Evolutionary conservation across 35 echinoderm and acorn worm genomes (phyloP).

Genomic region (Acanthaster planci): DNA sequence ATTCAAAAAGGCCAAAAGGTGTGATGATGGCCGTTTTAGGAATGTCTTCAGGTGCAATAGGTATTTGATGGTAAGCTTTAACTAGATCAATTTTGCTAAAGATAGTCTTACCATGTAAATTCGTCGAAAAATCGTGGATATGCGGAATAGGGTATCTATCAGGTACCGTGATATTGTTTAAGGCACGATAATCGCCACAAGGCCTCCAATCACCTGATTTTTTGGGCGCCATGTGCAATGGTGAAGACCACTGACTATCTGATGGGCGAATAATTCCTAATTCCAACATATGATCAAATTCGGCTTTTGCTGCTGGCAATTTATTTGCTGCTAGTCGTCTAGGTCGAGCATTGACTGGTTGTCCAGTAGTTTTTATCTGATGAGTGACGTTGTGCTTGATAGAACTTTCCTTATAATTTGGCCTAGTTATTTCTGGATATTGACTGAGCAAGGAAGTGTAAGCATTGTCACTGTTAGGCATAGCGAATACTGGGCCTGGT

Average conservation of each 20-base stretch:
- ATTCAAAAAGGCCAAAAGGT: no score
- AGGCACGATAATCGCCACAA: conserved; percentile 48
- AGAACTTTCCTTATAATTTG: no score
- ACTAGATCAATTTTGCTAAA: conserved; percentile 57
- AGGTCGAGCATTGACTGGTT: no score
- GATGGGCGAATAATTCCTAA: conserved; percentile 63
- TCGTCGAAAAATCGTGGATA: conserved; percentile 46
- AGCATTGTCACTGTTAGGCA: background rate
- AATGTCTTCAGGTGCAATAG: conserved; percentile 37
- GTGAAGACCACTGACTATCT: conserved; percentile 43
- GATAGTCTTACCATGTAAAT: conserved; percentile 26
- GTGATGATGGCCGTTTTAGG: conserved; percentile 62
- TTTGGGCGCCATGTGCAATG: conserved; percentile 64
- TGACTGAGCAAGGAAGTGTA: no score
- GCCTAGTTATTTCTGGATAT: no score
- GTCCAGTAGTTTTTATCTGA: no score
- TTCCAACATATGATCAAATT: no score
- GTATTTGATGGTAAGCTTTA: conserved; percentile 61
- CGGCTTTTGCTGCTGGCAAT: no score
- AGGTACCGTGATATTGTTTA: conserved; percentile 35
- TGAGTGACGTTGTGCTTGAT: no score
- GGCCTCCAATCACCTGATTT: conserved; percentile 69
- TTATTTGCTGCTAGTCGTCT: no score
- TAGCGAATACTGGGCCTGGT: conserved; percentile 28
- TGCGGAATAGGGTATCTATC: conserved; percentile 64